phyloP scores from a whole-genome alignment of 2,888 invertebrate species.

The Orthosia incerta region DNA sequence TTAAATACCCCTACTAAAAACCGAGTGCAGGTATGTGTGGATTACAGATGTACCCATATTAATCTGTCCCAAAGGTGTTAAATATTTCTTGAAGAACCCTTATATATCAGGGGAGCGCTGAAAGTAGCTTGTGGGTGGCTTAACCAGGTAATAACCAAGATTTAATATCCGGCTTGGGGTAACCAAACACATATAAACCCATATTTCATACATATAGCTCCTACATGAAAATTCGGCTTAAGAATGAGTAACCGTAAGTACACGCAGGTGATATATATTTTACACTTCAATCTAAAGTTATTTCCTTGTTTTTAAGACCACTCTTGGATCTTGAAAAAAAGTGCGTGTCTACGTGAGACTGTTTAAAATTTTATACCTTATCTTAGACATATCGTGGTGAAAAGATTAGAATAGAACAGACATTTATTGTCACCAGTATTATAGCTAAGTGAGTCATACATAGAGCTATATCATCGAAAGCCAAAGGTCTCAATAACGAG shows the following conservation, averaged over 20 bases:
- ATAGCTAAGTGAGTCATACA: too few relatives aligned
- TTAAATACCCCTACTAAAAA: slow-evolving; percentile 5
- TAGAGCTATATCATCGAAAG: too few relatives aligned
- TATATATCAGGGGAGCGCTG: slow-evolving; percentile 43
- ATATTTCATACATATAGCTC: slow-evolving; percentile 37
- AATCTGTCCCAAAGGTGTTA: slow-evolving; percentile 32
- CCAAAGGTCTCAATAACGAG: neutral
- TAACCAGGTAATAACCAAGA: slow-evolving; percentile 62
- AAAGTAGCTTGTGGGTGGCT: slow-evolving; percentile 46
- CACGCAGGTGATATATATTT: slow-evolving; percentile 2
- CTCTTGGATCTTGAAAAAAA: neutral
- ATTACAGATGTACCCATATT: slow-evolving; percentile 23
- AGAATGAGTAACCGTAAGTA: neutral
- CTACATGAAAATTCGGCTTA: slow-evolving; percentile 22
- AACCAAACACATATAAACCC: slow-evolving; percentile 42
- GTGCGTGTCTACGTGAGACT: neutral
- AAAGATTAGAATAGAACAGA: too few relatives aligned
- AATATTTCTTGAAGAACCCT: slow-evolving; percentile 48
- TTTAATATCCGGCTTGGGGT: slow-evolving; percentile 61
- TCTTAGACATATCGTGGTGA: neutral
- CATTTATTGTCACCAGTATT: too few relatives aligned
- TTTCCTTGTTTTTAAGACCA: slow-evolving; percentile 9
- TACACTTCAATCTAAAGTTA: slow-evolving; percentile 7
- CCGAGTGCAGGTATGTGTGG: neutral
- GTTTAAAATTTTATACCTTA: neutral